Conservation (phyloP, 2,797 vertebrate species). For the Gymnopithys bicolor region DNA sequence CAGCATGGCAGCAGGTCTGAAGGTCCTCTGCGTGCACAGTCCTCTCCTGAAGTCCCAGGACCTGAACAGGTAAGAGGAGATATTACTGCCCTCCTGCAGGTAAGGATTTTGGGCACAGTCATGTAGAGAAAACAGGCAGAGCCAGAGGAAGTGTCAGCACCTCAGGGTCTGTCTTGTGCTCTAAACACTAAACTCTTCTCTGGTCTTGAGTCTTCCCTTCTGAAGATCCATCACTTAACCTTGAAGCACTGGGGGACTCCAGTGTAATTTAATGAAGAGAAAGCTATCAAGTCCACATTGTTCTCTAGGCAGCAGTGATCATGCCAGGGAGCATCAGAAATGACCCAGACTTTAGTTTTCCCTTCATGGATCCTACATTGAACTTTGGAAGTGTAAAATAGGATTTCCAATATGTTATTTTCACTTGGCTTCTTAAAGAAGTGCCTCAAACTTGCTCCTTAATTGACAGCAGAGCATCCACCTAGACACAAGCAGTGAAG, state of each 20-base stretch:
- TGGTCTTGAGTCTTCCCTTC: background rate
- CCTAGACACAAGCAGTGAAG: background rate
- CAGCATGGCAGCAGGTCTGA: accelerated
- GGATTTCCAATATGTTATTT: background rate
- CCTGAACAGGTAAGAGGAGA: background rate
- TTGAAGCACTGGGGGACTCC: background rate
- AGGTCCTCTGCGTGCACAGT: background rate
- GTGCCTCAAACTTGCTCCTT: background rate
- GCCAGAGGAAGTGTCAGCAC: background rate
- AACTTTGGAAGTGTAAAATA: background rate
- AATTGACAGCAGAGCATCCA: background rate
- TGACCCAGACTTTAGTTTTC: background rate
- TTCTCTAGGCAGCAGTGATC: background rate
- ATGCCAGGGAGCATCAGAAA: background rate
- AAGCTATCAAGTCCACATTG: accelerated
- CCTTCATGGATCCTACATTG: background rate
- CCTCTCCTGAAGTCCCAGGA: background rate
- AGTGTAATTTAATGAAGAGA: background rate
- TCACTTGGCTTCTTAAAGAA: background rate
- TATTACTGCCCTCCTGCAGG: accelerated
- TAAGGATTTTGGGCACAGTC: background rate
- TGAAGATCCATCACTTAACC: background rate
- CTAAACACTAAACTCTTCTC: background rate
- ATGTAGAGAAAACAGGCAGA: background rate
- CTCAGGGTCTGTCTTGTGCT: background rate